Evolutionary conservation across 2,113 vertebrate species (phyloP).

Genomic region (Actenoides lindsayi): DNA sequence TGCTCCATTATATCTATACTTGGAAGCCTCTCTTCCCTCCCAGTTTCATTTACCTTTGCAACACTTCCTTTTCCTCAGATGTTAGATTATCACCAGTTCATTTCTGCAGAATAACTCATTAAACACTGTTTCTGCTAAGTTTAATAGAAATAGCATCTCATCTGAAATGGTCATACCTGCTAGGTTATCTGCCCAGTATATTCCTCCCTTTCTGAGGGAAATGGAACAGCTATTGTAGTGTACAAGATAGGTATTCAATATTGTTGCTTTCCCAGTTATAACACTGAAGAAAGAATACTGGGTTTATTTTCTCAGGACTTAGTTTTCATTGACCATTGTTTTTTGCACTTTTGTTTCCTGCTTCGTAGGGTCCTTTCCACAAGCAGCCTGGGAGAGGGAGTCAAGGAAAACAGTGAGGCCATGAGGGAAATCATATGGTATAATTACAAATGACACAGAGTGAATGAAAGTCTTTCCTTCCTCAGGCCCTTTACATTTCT

Average conservation of each 20-base stretch:
- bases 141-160: not conserved
- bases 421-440: conserved; percentile 27
- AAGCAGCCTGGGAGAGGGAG: conserved; percentile 2
- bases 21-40: not conserved
- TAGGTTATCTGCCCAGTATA: not conserved
- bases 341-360: not conserved
- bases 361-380: not conserved
- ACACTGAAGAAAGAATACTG: not conserved
- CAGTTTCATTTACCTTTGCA: not conserved
- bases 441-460: conserved; percentile 29
- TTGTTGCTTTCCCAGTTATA: not conserved
- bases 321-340: not conserved
- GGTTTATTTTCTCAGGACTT: not conserved
- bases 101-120: not conserved
- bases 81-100: not conserved
- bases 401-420: not conserved
- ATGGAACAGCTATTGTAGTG: not conserved
- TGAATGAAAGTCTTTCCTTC: conserved; percentile 39
- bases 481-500: not conserved
- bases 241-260: not conserved
- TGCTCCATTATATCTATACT: not conserved
- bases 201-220: not conserved
- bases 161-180: not conserved
- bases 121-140: not conserved
- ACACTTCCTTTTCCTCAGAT: not conserved